Percentiles rank a stretch among this genome's conserved stretches.
Conservation (phyloP, 1,140 invertebrate species). For the Halesus radiatus region DNA sequence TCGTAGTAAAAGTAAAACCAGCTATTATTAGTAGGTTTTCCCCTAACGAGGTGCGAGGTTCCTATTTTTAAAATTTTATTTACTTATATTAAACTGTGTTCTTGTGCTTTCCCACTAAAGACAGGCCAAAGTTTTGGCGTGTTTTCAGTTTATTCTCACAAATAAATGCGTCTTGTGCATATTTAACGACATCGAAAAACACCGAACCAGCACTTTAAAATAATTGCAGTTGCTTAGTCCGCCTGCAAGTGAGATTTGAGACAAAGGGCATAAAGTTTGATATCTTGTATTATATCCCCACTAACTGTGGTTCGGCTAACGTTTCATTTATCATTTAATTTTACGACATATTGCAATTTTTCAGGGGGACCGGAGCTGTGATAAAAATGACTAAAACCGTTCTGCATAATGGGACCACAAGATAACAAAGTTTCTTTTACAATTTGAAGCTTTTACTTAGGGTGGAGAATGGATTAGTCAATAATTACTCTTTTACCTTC, state of each 20-base stretch:
- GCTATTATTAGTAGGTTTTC: too few relatives aligned
- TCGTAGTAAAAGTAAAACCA: too few relatives aligned
- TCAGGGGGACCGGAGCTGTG: conserved; percentile 8
- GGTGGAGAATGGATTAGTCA: conserved; percentile 21
- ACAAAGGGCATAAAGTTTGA: neutral
- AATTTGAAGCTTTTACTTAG: conserved; percentile 16
- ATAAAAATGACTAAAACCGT: conserved; percentile 37
- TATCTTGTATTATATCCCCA: neutral
- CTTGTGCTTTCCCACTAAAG: too few relatives aligned
- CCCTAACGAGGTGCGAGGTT: too few relatives aligned
- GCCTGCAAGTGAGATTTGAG: neutral
- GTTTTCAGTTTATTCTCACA: too few relatives aligned
- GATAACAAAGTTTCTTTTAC: conserved; percentile 43
- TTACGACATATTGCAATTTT: conserved; percentile 49
- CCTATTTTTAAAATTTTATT: too few relatives aligned
- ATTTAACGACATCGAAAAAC: too few relatives aligned
- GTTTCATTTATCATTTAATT: conserved; percentile 43
- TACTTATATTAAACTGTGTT: too few relatives aligned
- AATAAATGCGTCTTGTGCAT: too few relatives aligned
- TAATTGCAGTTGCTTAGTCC: neutral
- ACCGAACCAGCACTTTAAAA: too few relatives aligned
- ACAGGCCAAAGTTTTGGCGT: too few relatives aligned
- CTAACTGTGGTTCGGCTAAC: neutral
- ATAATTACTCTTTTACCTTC: neutral
- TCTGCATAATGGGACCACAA: conserved; percentile 26